These are phyloP conservation scores for Adelognathus sp. DNA, from an alignment of 2,888 invertebrate species.

Conservation along the genomic window DNA sequence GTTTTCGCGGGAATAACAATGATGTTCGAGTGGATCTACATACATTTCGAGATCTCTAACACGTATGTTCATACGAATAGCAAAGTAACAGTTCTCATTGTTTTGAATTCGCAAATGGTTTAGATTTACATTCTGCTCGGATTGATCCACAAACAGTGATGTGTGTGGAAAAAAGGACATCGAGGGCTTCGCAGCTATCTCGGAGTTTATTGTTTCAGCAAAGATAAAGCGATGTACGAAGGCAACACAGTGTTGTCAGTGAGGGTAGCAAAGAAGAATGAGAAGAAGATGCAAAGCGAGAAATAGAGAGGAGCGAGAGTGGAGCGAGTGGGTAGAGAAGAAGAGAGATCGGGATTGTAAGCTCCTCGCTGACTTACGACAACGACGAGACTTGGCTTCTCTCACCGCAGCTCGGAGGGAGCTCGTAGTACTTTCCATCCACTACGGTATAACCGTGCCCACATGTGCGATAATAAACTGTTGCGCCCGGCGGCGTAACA, in stretches of 20 bases:
- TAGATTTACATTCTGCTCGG: not conserved
- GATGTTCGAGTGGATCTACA: no score
- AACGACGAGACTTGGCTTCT: conserved; percentile 41
- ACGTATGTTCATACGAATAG: no score
- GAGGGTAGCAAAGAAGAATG: not conserved
- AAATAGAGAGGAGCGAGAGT: conserved; percentile 16
- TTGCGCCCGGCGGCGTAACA: conserved; percentile 65
- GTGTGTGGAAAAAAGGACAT: not conserved
- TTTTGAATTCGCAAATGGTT: not conserved
- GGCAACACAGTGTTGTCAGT: not conserved
- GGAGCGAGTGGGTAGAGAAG: conserved; percentile 30
- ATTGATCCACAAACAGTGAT: not conserved
- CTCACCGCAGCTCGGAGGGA: conserved; percentile 26
- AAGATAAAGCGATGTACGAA: conserved; percentile 9
- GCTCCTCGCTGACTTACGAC: conserved; percentile 56
- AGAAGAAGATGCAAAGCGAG: conserved; percentile 15
- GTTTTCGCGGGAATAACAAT: no score
- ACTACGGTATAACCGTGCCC: conserved; percentile 45
- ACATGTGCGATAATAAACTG: conserved; percentile 67
- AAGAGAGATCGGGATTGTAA: conserved; percentile 44
- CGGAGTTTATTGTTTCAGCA: not conserved
- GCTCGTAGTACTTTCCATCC: no score
- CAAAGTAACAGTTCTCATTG: no score
- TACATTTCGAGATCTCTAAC: no score
- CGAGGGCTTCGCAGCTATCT: not conserved